A percentile compares a stretch with the other conserved stretches of the same genome.
Evolutionary conservation across 2,113 vertebrate genomes (phyloP).

Genomic region (Emydura subglobosa): DNA sequence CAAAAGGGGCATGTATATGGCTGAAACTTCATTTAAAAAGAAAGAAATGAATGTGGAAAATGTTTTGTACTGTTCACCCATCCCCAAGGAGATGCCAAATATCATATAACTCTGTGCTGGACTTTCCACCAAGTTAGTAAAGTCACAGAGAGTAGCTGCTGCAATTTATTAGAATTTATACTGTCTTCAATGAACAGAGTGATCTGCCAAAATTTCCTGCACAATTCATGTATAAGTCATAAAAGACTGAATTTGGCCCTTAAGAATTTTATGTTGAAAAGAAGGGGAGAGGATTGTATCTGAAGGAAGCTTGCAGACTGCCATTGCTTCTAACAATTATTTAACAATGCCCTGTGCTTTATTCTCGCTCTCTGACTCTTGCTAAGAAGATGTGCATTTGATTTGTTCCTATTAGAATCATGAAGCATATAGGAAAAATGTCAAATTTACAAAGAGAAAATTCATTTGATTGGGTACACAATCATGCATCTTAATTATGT

Average conservation of each 20-base stretch:
- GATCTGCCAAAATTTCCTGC: not conserved
- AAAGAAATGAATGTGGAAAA: not conserved
- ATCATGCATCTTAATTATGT: slow-evolving; percentile 74
- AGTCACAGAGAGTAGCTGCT: not conserved
- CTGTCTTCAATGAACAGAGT: not conserved
- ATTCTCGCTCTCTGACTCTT: slow-evolving; percentile 5
- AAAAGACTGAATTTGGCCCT: not conserved
- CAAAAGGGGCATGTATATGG: not conserved
- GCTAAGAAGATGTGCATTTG: slow-evolving; percentile 44
- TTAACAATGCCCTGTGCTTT: slow-evolving; percentile 29
- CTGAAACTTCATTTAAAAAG: not conserved
- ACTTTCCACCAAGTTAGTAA: not conserved
- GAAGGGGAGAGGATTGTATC: not conserved
- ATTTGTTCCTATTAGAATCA: slow-evolving; percentile 63
- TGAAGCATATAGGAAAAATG: slow-evolving; percentile 62
- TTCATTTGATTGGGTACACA: slow-evolving; percentile 65
- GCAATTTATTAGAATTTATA: not conserved
- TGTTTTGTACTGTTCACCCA: not conserved
- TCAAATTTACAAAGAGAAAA: slow-evolving; percentile 70
- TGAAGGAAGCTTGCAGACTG: not conserved
- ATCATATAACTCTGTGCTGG: not conserved
- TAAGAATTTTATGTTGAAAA: not conserved
- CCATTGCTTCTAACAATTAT: slow-evolving; percentile 32
- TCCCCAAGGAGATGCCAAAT: not conserved
- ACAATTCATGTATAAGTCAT: not conserved